Evolutionary conservation across 1,140 invertebrate genomes (phyloP).

Genomic region (Himalopsyche phryganea): DNA sequence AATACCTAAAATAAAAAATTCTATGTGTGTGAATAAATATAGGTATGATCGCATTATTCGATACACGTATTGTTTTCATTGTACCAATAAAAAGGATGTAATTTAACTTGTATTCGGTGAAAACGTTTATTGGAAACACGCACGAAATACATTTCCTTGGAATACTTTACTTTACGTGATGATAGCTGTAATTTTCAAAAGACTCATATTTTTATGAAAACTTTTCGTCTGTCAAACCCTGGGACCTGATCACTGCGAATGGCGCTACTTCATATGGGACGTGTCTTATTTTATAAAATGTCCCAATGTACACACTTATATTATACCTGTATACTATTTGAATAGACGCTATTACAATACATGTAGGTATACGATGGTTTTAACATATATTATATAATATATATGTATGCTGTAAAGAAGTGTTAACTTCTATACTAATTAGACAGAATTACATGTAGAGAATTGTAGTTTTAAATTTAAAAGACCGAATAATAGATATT

Average conservation of each 20-base stretch:
- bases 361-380: too few relatives aligned
- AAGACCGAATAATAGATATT: too few relatives aligned
- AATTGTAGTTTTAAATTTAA: too few relatives aligned
- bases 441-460: too few relatives aligned
- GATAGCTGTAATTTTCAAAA: conserved; percentile 13
- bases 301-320: not conserved
- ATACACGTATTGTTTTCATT: conserved; percentile 29
- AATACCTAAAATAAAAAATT: too few relatives aligned
- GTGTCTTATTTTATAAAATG: conserved; percentile 14
- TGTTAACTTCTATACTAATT: too few relatives aligned
- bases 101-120: conserved; percentile 30
- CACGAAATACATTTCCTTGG: conserved; percentile 1
- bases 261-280: conserved; percentile 31
- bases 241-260: conserved; percentile 18
- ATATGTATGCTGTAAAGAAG: too few relatives aligned
- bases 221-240: conserved; percentile 14
- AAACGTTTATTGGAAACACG: conserved; percentile 32
- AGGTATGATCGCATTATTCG: conserved; percentile 17
- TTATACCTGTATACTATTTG: too few relatives aligned
- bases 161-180: conserved; percentile 15
- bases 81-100: conserved; percentile 23
- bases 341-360: too few relatives aligned
- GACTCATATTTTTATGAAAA: conserved; percentile 31
- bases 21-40: not conserved
- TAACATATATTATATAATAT: too few relatives aligned